These are phyloP conservation scores for Eurytemora carolleeae DNA, from an alignment of 1,140 invertebrate genomes.

Conservation along the genomic window DNA sequence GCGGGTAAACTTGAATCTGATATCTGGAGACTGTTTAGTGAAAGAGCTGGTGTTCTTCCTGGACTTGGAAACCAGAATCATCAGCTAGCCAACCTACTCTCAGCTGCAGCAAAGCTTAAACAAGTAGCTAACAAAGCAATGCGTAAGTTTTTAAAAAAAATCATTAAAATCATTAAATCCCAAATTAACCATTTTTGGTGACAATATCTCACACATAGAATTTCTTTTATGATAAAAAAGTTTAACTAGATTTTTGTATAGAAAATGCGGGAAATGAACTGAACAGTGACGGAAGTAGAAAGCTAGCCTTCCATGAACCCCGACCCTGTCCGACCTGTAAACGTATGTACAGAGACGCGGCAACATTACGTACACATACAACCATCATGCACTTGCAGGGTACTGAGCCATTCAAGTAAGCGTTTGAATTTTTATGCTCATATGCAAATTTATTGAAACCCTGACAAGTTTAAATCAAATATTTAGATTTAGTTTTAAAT, in stretches of 20 bases:
- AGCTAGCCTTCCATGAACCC: slow-evolving; percentile 24
- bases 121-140: background rate
- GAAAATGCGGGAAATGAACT: no score
- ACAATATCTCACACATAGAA: no score
- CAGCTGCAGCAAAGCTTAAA: background rate
- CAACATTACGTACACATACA: slow-evolving; percentile 23
- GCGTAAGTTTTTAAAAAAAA: background rate
- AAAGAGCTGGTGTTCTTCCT: no score
- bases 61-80: no score
- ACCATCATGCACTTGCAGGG: slow-evolving; percentile 24
- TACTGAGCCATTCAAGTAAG: slow-evolving; percentile 2
- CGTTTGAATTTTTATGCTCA: background rate
- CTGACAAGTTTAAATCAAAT: background rate
- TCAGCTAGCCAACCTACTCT: background rate
- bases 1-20: no score
- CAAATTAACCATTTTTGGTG: no score
- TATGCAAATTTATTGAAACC: background rate
- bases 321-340: slow-evolving; percentile 23
- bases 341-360: slow-evolving; percentile 24
- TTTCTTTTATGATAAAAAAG: no score
- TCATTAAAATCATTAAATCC: no score
- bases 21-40: no score
- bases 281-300: slow-evolving; percentile 16
- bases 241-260: no score
- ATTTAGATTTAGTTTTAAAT: background rate